Conservation (phyloP, 2,888 invertebrate species). For the Cheilosia vulpina region DNA sequence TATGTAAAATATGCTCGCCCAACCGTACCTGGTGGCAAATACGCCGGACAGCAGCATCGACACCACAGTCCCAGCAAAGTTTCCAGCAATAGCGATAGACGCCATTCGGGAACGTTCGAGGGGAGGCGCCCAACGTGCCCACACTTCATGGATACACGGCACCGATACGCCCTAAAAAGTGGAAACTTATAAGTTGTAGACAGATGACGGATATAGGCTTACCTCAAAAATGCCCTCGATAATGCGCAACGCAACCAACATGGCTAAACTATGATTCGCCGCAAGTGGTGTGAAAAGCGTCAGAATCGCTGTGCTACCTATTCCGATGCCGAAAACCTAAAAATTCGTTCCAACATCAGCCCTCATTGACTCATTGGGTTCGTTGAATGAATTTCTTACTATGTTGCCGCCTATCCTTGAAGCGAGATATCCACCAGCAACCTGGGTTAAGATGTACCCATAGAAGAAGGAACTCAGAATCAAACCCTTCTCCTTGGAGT, state of each 20-base stretch:
- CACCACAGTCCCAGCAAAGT: slow-evolving; percentile 93
- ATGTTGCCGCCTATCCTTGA: slow-evolving; percentile 93
- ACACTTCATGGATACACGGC: slow-evolving; percentile 89
- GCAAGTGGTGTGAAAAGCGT: slow-evolving; percentile 92
- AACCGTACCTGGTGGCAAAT: slow-evolving; percentile 89
- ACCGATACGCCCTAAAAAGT: slow-evolving; percentile 81
- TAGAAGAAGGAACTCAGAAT: slow-evolving; percentile 95
- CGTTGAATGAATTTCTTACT: slow-evolving; percentile 77
- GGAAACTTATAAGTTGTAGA: neutral
- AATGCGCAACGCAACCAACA: slow-evolving; percentile 89
- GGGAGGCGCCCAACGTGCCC: slow-evolving; percentile 93
- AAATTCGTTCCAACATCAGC: slow-evolving; percentile 29
- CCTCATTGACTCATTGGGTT: too few species aligned
- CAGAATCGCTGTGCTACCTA: slow-evolving; percentile 90
- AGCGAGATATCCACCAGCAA: slow-evolving; percentile 93
- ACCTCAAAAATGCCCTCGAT: slow-evolving; percentile 93
- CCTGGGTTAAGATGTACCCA: slow-evolving; percentile 93
- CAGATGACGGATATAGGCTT: neutral
- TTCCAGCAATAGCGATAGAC: slow-evolving; percentile 93
- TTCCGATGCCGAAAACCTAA: slow-evolving; percentile 90
- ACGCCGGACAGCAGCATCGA: slow-evolving; percentile 91
- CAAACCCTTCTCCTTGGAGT: slow-evolving; percentile 89
- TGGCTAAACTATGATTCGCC: slow-evolving; percentile 88
- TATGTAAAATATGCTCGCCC: slow-evolving; percentile 93
- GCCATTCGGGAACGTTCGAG: slow-evolving; percentile 91